Evolutionary conservation across 2,888 invertebrate genomes (phyloP).

Genomic region (Zaprionus bogoriensis): DNA sequence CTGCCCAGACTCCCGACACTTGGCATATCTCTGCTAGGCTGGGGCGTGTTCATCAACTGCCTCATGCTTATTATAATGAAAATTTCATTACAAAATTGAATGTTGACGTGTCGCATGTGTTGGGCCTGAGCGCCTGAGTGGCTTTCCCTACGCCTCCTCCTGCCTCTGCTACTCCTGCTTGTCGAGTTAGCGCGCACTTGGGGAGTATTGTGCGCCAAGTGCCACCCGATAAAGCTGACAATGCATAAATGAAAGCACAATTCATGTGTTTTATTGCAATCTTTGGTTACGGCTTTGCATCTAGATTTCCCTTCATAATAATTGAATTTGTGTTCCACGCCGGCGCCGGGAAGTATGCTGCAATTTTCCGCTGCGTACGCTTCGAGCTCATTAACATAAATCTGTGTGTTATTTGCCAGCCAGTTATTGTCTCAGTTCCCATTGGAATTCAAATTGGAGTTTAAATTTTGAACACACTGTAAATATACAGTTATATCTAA

Average conservation of each 20-base stretch:
- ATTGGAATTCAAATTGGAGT: no score
- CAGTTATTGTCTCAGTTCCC: no score
- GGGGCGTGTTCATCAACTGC: slow-evolving; percentile 30
- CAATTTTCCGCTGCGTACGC: no score
- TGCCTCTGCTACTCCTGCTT: background rate
- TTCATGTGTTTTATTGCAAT: background rate
- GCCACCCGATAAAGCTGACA: background rate
- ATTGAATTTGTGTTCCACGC: background rate
- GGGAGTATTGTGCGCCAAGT: background rate
- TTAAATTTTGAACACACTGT: no score
- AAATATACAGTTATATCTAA: no score
- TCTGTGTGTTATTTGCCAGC: no score
- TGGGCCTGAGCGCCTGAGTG: slow-evolving; percentile 26
- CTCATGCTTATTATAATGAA: slow-evolving; percentile 69
- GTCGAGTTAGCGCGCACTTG: background rate
- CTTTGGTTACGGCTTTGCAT: background rate
- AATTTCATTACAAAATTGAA: slow-evolving; percentile 75
- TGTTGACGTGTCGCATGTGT: slow-evolving; percentile 74
- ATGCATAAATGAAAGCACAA: background rate
- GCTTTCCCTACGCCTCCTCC: slow-evolving; percentile 8
- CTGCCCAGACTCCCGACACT: slow-evolving; percentile 28
- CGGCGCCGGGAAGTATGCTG: no score
- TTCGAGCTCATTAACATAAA: no score
- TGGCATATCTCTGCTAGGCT: slow-evolving; percentile 12
- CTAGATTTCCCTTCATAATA: background rate